These are phyloP conservation scores for Protobothrops mucrosquamatus DNA, from an alignment of 2,113 vertebrate genomes.

Conservation along the genomic window DNA sequence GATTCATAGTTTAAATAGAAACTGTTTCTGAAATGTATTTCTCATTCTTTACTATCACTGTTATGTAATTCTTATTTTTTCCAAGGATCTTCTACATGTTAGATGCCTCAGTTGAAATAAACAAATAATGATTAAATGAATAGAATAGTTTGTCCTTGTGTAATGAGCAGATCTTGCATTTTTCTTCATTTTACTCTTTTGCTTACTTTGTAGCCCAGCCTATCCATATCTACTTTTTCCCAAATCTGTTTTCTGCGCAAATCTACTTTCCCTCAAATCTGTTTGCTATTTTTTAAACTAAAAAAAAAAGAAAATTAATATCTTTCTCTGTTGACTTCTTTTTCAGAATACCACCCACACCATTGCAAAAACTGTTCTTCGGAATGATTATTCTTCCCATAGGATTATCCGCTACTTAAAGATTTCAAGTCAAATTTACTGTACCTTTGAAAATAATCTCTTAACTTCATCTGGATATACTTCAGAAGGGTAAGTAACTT, in stretches of 20 bases:
- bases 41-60: not conserved
- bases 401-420: constrained; percentile 54
- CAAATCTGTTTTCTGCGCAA: not conserved
- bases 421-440: constrained; percentile 72
- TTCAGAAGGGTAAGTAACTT: constrained; percentile 70
- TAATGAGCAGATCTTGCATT: not conserved
- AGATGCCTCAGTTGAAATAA: not conserved
- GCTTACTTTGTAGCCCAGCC: not conserved
- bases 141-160: not conserved
- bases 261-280: no score
- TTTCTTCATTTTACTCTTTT: not conserved
- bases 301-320: not conserved
- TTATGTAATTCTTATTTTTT: not conserved
- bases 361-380: constrained; percentile 70
- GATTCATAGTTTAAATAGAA: not conserved
- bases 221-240: not conserved
- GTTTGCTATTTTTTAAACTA: not conserved
- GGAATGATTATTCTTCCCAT: constrained; percentile 55
- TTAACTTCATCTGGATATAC: constrained; percentile 77
- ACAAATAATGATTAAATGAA: not conserved
- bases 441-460: constrained; percentile 75
- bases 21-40: not conserved
- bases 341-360: constrained; percentile 80
- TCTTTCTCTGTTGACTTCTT: not conserved
- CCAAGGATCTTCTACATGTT: not conserved